Conservation (phyloP, 2,113 vertebrate species). For the Ochotona curzoniae region DNA sequence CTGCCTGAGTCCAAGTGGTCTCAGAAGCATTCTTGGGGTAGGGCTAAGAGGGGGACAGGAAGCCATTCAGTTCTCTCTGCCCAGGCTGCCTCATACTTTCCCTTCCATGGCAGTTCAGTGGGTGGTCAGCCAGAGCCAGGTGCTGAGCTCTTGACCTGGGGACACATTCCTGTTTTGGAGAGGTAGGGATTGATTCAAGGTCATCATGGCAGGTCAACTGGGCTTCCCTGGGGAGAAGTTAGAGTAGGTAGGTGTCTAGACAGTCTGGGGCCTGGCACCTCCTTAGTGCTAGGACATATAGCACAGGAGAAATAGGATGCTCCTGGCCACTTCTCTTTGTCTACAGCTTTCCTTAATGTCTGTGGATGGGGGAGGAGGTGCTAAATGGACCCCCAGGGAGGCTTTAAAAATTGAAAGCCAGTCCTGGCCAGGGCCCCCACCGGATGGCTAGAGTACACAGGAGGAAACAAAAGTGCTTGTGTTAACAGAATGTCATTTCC, state of each 20-base stretch:
- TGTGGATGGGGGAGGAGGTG: background rate
- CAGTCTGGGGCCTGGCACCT: background rate
- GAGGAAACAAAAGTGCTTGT: slow-evolving; percentile 80
- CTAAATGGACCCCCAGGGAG: slow-evolving; percentile 45
- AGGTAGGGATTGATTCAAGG: too few relatives aligned
- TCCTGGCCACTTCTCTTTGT: slow-evolving; percentile 19
- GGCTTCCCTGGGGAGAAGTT: too few relatives aligned
- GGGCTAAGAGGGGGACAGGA: background rate
- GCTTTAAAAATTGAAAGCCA: slow-evolving; percentile 66
- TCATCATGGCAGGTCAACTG: too few relatives aligned
- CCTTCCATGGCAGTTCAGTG: background rate
- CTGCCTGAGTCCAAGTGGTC: background rate
- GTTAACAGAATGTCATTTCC: slow-evolving; percentile 83
- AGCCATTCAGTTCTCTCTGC: background rate
- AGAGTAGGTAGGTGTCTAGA: background rate
- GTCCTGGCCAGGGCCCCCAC: slow-evolving; percentile 50
- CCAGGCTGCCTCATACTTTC: background rate
- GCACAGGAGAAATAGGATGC: background rate
- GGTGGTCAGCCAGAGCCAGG: background rate
- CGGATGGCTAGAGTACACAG: slow-evolving; percentile 64
- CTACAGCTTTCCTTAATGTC: slow-evolving; percentile 30
- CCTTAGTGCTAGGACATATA: background rate
- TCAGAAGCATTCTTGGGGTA: background rate
- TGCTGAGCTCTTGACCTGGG: background rate
- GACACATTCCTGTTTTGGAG: background rate